phyloP scores from a whole-genome alignment of 2,113 vertebrate species.

The Channa maculata region DNA sequence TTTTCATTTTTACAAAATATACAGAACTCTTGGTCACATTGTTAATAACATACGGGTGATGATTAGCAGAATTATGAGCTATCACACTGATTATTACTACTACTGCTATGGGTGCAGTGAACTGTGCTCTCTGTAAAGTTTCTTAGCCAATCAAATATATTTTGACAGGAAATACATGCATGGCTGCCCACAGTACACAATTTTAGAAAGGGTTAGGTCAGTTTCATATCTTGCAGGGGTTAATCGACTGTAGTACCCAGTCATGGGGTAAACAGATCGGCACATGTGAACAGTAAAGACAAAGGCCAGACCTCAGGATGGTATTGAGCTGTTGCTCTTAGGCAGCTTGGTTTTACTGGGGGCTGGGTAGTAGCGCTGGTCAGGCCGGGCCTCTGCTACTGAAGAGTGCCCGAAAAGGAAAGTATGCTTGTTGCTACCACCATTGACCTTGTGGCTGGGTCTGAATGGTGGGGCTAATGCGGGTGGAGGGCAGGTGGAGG shows the following conservation, averaged over 20 bases:
- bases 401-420: slow-evolving; percentile 82
- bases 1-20: slow-evolving; percentile 33
- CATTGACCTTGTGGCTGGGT: slow-evolving; percentile 40
- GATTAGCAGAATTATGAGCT: slow-evolving; percentile 16
- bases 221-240: background rate
- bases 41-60: slow-evolving; percentile 49
- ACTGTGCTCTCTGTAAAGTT: background rate
- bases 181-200: background rate
- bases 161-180: slow-evolving; percentile 12
- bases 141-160: background rate
- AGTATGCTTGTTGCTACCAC: slow-evolving; percentile 76
- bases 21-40: slow-evolving; percentile 47
- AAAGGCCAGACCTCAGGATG: slow-evolving; percentile 55
- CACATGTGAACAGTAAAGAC: background rate
- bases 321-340: slow-evolving; percentile 68
- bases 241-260: background rate
- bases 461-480: slow-evolving; percentile 15
- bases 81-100: slow-evolving; percentile 13
- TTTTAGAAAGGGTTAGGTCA: background rate
- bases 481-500: slow-evolving; percentile 39
- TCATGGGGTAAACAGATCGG: background rate
- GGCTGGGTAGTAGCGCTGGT: slow-evolving; percentile 59
- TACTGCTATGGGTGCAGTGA: background rate
- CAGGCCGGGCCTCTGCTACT: slow-evolving; percentile 45
- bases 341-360: slow-evolving; percentile 71